phyloP scores from a whole-genome alignment of 2,888 invertebrate species.

The Mycalesis mineus region DNA sequence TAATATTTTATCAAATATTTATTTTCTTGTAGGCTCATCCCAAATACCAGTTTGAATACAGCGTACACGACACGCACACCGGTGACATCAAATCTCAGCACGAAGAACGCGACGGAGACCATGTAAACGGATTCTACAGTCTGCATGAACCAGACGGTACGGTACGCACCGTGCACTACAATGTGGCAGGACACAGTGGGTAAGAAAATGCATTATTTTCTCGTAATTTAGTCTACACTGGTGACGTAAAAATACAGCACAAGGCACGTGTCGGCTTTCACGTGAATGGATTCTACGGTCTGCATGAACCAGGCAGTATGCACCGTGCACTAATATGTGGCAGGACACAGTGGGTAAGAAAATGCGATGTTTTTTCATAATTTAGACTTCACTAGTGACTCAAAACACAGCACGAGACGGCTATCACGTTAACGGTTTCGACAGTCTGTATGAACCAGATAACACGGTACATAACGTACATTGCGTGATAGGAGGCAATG shows the following conservation, averaged over 20 bases:
- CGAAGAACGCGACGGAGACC: slow-evolving; percentile 75
- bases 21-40: slow-evolving; percentile 57
- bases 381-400: slow-evolving; percentile 78
- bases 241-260: slow-evolving; percentile 75
- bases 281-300: slow-evolving; percentile 69
- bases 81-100: slow-evolving; percentile 77
- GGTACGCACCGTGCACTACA: slow-evolving; percentile 77
- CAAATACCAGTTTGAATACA: slow-evolving; percentile 75
- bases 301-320: slow-evolving; percentile 77
- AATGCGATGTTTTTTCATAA: too few species aligned
- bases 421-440: slow-evolving; percentile 66
- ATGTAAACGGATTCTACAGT: slow-evolving; percentile 69
- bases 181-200: slow-evolving; percentile 79
- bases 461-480: slow-evolving; percentile 78
- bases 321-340: slow-evolving; percentile 78
- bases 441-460: slow-evolving; percentile 76
- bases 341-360: slow-evolving; percentile 76
- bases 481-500: slow-evolving; percentile 78
- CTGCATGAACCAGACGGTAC: slow-evolving; percentile 77
- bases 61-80: slow-evolving; percentile 73
- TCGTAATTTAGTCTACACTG: too few species aligned
- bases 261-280: slow-evolving; percentile 75
- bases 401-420: slow-evolving; percentile 77
- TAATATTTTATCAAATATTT: background rate
- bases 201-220: slow-evolving; percentile 45